These are phyloP conservation scores for Oncorhynchus masou DNA, from an alignment of 2,113 vertebrate species.

Conservation along the genomic window DNA sequence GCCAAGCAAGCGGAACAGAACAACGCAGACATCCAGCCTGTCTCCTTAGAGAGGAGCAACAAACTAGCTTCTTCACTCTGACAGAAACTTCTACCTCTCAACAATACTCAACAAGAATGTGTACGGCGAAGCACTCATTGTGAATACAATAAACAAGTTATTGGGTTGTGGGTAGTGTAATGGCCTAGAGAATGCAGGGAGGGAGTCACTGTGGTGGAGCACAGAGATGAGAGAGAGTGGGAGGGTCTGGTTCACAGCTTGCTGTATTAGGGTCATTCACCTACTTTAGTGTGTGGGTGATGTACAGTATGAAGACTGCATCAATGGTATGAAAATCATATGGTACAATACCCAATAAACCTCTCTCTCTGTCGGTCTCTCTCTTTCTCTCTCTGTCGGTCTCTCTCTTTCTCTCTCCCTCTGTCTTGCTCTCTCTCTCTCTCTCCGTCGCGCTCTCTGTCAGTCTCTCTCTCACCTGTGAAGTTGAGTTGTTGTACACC, in stretches of 20 bases:
- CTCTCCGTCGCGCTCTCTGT: no score
- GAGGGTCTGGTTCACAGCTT: background rate
- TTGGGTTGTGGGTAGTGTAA: slow-evolving; percentile 6
- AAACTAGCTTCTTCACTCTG: slow-evolving; percentile 50
- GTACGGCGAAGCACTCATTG: slow-evolving; percentile 34
- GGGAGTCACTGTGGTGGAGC: slow-evolving; percentile 41
- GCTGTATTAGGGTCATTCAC: no score
- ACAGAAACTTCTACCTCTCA: slow-evolving; percentile 45
- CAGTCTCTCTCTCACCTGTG: background rate
- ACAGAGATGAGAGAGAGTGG: background rate
- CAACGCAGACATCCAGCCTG: slow-evolving; percentile 7
- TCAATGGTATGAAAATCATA: background rate
- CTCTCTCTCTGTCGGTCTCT: background rate
- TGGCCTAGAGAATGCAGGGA: background rate
- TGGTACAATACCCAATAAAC: background rate
- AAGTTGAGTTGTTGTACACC: no score
- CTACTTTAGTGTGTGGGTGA: no score
- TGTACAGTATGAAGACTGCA: no score
- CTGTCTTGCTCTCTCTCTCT: background rate
- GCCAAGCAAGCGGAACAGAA: slow-evolving; percentile 30
- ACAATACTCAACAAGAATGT: slow-evolving; percentile 40
- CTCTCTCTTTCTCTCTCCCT: background rate
- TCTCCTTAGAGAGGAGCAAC: slow-evolving; percentile 36
- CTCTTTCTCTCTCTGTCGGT: no score
- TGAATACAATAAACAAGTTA: slow-evolving; percentile 60